Base-by-base conservation (phyloP, 2,797 vertebrate genomes). In the Oreochromis grahami region DNA sequence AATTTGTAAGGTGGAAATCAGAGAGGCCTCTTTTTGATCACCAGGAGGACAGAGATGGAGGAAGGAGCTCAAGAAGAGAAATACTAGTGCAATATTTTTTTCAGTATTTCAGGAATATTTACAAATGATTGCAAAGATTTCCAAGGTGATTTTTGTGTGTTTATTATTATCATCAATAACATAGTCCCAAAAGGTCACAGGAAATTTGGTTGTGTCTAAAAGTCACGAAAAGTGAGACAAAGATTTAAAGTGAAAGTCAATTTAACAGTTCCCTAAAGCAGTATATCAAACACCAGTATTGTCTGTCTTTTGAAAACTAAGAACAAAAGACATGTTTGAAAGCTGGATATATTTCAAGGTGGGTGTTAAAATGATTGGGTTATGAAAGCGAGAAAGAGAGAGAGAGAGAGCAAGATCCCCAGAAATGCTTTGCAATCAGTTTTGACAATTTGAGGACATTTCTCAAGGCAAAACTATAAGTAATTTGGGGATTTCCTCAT, bases 1-100 rank as follows among this genome's bases (percentile, higher is more conserved):
- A 97, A 97, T 96, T 96, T 97, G 93, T 94, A 95, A 87, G 95
- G 92, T 94, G 94, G 97, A 97, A 98, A 97, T 97, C 90, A 96
- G 96, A 97, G 95, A 96, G 88, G 94, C 86, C 92, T 89, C 91
- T 88, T 85, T 92, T 92, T 95, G 94, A 74, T 88, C 76, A 85
- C 93, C 83, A 36, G 36, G 79, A 89, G 85, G 91, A 92, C 93
- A 87, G 88, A 2, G 8, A 93, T 83, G 70, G 91, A 50, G 48
- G 81, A 80, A 87, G 78, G 81, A 84, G 55, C 79, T 52, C 51
- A 8, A 80, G 21, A 55, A 36, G 26, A 51, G 55, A 36, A 51
- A 48, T 32, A 77, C 24, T 48, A 29, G 41, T 36, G 32, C 8
- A 60, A 60, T 34, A 34, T 63, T 63, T 17, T 45, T 21, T 45